Evolutionary conservation across 2,113 vertebrate genomes (phyloP).

Genomic region (Mesocricetus auratus): DNA sequence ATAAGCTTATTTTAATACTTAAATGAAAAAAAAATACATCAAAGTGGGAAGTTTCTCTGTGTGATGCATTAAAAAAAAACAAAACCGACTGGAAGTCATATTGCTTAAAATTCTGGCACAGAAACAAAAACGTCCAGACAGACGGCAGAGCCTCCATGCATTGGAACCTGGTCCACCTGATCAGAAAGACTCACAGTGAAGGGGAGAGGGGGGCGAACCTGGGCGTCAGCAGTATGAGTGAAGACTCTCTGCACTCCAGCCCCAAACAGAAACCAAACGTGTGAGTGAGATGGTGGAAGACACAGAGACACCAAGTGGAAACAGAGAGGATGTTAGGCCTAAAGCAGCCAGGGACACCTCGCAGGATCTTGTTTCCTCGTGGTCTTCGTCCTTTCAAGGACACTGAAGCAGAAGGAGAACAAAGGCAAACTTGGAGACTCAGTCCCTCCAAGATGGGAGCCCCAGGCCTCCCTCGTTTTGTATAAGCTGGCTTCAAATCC

Average conservation of each 20-base stretch:
- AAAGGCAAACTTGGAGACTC: not conserved
- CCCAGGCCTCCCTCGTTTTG: not conserved
- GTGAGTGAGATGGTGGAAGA: not conserved
- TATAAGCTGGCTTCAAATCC: not conserved
- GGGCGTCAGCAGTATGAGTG: not conserved
- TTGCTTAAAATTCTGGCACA: not conserved
- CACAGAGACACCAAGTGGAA: not conserved
- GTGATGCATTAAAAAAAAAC: not conserved
- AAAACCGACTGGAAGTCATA: not conserved
- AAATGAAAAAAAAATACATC: not conserved
- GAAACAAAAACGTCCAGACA: not conserved
- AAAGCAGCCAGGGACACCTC: too few species aligned
- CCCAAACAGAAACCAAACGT: not conserved
- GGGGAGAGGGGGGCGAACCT: not conserved
- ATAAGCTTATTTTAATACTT: not conserved
- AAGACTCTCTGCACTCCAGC: not conserved
- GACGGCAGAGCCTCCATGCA: too few species aligned
- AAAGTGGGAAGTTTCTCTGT: not conserved
- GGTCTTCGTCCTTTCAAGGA: not conserved
- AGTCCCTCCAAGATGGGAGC: not conserved
- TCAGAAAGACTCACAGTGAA: not conserved
- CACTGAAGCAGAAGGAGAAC: not conserved
- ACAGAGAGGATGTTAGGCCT: too few species aligned
- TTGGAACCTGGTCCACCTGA: not conserved
- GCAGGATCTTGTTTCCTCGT: not conserved